A percentile compares a stretch with the other conserved stretches of the same genome.
These are phyloP conservation scores for Elaeidobius kamerunicus DNA, from an alignment of 2,888 invertebrate species.

Conservation along the genomic window DNA sequence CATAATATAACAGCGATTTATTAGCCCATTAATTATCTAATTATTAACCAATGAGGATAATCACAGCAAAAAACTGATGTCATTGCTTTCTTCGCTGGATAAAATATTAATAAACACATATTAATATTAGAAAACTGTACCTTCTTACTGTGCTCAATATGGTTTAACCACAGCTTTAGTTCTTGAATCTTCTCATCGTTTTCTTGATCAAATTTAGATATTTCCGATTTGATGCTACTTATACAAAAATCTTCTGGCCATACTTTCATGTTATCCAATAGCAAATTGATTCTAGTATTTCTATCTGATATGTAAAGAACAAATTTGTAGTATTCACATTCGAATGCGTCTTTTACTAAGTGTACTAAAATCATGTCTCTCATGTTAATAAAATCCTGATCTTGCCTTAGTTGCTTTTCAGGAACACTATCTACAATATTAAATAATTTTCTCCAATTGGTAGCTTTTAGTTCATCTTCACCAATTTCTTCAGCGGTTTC, in stretches of 20 bases:
- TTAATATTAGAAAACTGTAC: slow-evolving; percentile 45
- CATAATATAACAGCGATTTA: too few relatives aligned
- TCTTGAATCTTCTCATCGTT: slow-evolving; percentile 35
- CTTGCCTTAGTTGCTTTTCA: slow-evolving; percentile 54
- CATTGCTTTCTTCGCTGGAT: too few relatives aligned
- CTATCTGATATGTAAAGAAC: slow-evolving; percentile 54
- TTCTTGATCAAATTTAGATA: slow-evolving; percentile 49
- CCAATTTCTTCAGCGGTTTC: slow-evolving; percentile 44
- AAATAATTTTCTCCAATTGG: slow-evolving; percentile 47
- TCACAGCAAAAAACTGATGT: too few relatives aligned
- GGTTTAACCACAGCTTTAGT: slow-evolving; percentile 58
- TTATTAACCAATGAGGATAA: too few relatives aligned
- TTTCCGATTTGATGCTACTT: slow-evolving; percentile 53
- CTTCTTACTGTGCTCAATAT: slow-evolving; percentile 63
- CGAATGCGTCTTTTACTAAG: slow-evolving; percentile 54
- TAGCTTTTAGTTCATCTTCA: slow-evolving; percentile 40
- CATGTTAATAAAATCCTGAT: slow-evolving; percentile 55
- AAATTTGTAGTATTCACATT: slow-evolving; percentile 53
- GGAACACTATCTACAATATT: slow-evolving; percentile 58
- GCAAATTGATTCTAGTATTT: slow-evolving; percentile 53
- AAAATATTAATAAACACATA: too few relatives aligned
- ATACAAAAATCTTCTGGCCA: slow-evolving; percentile 59
- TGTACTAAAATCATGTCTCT: slow-evolving; percentile 60
- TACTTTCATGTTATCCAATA: slow-evolving; percentile 54
- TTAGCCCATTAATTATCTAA: too few relatives aligned